phyloP scores from a whole-genome alignment of 1,140 invertebrate species.

The Drosophila watanabei region DNA sequence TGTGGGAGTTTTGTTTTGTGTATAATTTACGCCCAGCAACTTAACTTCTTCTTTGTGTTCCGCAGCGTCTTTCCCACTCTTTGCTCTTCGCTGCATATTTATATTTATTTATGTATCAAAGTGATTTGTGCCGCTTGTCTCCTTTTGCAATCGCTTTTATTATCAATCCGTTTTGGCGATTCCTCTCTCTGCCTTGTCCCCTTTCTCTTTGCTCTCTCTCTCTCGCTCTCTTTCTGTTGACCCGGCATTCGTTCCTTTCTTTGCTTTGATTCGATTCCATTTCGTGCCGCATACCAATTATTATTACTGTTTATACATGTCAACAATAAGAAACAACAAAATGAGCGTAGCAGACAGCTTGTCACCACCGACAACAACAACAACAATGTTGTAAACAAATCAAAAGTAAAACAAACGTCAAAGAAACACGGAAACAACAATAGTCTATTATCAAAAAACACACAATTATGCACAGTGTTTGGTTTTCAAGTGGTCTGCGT shows the following conservation, averaged over 20 bases:
- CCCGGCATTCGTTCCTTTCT: slow-evolving; percentile 7
- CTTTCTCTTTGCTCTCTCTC: slow-evolving; percentile 3
- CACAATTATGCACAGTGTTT: not conserved
- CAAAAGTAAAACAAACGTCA: slow-evolving; percentile 23
- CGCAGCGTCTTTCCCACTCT: slow-evolving; percentile 7
- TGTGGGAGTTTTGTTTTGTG: slow-evolving; percentile 70
- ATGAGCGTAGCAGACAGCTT: slow-evolving; percentile 58
- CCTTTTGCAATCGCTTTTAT: slow-evolving; percentile 23
- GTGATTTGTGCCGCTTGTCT: slow-evolving; percentile 52
- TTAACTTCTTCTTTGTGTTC: slow-evolving; percentile 39
- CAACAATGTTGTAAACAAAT: slow-evolving; percentile 51
- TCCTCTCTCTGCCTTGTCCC: slow-evolving; percentile 1
- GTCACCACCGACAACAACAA: slow-evolving; percentile 36
- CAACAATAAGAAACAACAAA: slow-evolving; percentile 38
- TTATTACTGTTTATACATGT: slow-evolving; percentile 53
- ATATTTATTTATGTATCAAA: slow-evolving; percentile 27
- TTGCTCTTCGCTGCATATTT: slow-evolving; percentile 1
- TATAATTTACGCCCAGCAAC: slow-evolving; percentile 62
- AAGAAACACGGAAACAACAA: slow-evolving; percentile 12
- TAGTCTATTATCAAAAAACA: slow-evolving; percentile 13
- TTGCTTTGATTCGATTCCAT: slow-evolving; percentile 13
- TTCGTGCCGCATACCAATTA: slow-evolving; percentile 52
- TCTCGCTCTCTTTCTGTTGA: slow-evolving; percentile 5
- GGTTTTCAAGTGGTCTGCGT: slow-evolving; percentile 24
- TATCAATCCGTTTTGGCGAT: slow-evolving; percentile 23